These are phyloP conservation scores for Cossypha caffra DNA, from an alignment of 2,797 vertebrate species.

Conservation along the genomic window DNA sequence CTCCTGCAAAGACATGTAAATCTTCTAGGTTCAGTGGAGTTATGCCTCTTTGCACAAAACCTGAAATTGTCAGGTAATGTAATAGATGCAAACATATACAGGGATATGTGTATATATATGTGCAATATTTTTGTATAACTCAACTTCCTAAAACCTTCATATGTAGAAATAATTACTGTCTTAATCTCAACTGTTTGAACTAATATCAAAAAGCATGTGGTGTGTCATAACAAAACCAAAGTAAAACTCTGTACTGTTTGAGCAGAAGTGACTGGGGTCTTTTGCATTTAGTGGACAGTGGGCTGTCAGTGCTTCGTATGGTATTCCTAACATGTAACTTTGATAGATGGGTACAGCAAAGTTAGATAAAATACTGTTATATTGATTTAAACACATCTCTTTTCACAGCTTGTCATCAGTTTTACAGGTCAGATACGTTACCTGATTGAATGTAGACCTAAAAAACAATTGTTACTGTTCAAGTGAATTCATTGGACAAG, in stretches of 20 bases:
- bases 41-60: not conserved
- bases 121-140: not conserved
- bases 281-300: not conserved
- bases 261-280: not conserved
- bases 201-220: not conserved
- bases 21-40: not conserved
- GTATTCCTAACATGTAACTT: not conserved
- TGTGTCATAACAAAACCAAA: not conserved
- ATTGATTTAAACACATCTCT: not conserved
- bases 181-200: not conserved
- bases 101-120: not conserved
- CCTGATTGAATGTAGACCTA: not conserved
- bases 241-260: not conserved
- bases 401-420: conserved; percentile 2
- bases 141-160: not conserved
- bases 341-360: not conserved
- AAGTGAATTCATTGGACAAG: not conserved
- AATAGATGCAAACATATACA: not conserved
- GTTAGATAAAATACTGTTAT: not conserved
- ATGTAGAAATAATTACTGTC: not conserved
- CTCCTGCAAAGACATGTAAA: not conserved
- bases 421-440: not conserved
- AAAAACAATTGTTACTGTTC: not conserved
- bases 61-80: not conserved
- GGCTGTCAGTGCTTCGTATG: not conserved